Percentiles rank a stretch among this genome's conserved stretches.
Conservation (phyloP, 2,888 invertebrate genomes). For the Galeruca laticollis region DNA sequence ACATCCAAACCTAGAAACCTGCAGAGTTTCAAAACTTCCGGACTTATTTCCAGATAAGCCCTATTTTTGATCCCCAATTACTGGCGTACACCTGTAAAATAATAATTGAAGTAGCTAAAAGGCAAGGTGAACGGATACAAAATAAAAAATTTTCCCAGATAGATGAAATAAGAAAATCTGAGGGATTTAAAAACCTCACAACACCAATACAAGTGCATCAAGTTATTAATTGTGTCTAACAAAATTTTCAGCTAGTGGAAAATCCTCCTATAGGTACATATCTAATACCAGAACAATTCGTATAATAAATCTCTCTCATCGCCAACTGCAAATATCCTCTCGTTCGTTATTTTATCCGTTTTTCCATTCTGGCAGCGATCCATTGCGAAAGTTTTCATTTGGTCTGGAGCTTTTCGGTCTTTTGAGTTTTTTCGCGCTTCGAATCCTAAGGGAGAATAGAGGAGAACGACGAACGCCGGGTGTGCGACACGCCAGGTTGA, state of each 20-base stretch:
- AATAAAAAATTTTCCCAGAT: no score
- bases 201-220: no score
- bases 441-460: slow-evolving; percentile 49
- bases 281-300: slow-evolving; percentile 34
- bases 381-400: slow-evolving; percentile 49
- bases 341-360: slow-evolving; percentile 35
- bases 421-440: slow-evolving; percentile 52
- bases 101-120: no score
- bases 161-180: no score
- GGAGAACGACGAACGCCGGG: slow-evolving; percentile 45
- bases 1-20: no score
- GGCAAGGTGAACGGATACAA: no score
- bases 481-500: slow-evolving; percentile 64
- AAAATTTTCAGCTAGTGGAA: neutral
- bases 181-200: no score
- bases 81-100: no score
- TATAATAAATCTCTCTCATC: slow-evolving; percentile 28
- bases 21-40: no score
- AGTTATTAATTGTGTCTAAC: no score
- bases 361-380: slow-evolving; percentile 41
- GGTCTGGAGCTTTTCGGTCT: slow-evolving; percentile 48
- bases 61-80: no score
- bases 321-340: slow-evolving; percentile 35
- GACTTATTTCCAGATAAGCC: no score
- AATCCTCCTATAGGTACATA: slow-evolving; percentile 22